A percentile compares a stretch with the other conserved stretches of the same genome.
Evolutionary conservation across 1,140 invertebrate genomes (phyloP).

Genomic region (Hormaphis cornu): DNA sequence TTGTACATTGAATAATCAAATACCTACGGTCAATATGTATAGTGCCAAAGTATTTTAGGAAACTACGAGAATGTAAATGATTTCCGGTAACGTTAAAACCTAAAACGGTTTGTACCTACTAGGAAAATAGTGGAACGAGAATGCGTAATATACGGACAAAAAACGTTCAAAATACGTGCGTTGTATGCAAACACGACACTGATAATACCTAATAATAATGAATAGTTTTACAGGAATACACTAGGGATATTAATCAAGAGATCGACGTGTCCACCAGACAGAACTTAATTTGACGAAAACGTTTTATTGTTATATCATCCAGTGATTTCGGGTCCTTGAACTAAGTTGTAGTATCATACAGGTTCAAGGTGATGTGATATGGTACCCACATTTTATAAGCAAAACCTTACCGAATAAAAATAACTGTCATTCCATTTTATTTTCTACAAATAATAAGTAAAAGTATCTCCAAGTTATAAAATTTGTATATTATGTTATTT

Average conservation of each 20-base stretch:
- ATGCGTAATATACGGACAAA: neutral
- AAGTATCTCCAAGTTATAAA: no score
- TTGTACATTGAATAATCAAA: no score
- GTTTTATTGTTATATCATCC: conserved; percentile 8
- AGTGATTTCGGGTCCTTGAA: conserved; percentile 5
- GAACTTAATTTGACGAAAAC: neutral
- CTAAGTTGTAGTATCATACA: neutral
- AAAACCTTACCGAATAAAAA: no score
- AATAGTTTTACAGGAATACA: neutral
- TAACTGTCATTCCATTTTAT: no score
- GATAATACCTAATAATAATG: neutral
- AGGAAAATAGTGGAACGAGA: neutral
- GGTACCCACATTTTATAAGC: no score
- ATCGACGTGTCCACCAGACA: neutral
- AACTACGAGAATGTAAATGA: neutral
- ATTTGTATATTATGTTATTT: no score
- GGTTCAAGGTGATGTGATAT: no score
- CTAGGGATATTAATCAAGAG: conserved; percentile 3
- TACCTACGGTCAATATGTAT: neutral
- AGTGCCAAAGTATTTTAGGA: neutral
- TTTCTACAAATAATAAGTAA: no score
- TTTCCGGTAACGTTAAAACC: neutral
- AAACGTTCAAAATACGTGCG: neutral
- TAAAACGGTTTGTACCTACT: neutral
- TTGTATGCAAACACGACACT: neutral